phyloP scores from a whole-genome alignment of 2,113 vertebrate species.

The Eurystomus gularis region DNA sequence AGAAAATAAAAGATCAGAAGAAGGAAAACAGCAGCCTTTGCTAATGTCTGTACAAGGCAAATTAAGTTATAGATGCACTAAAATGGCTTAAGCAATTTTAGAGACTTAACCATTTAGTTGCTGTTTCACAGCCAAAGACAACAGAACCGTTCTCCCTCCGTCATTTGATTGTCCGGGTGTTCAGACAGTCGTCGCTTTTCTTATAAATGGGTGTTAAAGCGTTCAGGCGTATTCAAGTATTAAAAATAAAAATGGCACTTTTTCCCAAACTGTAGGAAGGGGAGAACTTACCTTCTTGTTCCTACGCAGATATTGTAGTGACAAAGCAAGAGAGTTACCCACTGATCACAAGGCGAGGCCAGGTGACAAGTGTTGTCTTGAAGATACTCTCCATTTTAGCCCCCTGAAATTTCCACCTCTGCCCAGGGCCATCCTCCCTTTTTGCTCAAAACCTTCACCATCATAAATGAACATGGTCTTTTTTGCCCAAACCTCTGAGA shows the following conservation, averaged over 20 bases:
- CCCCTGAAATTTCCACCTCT: not conserved
- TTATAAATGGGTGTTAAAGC: not conserved
- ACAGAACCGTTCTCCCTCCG: not conserved
- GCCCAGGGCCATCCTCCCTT: not conserved
- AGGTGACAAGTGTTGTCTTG: not conserved
- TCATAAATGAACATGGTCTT: not conserved
- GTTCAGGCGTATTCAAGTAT: not conserved
- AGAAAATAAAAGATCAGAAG: not conserved
- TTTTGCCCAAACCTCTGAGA: not conserved
- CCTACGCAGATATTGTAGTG: not conserved
- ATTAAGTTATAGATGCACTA: not conserved
- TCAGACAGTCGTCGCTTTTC: not conserved
- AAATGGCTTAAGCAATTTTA: not conserved
- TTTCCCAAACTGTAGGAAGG: not conserved
- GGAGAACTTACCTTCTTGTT: not conserved
- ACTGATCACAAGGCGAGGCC: not conserved
- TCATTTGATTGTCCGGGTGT: not conserved
- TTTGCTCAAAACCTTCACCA: not conserved
- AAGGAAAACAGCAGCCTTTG: not conserved
- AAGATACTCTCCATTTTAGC: not conserved
- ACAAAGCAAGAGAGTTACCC: not conserved
- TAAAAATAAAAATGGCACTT: not conserved
- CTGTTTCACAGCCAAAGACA: not conserved
- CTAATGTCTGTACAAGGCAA: not conserved
- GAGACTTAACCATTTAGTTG: not conserved